phyloP scores from a whole-genome alignment of 2,113 vertebrate species.

The Atrichornis clamosus region DNA sequence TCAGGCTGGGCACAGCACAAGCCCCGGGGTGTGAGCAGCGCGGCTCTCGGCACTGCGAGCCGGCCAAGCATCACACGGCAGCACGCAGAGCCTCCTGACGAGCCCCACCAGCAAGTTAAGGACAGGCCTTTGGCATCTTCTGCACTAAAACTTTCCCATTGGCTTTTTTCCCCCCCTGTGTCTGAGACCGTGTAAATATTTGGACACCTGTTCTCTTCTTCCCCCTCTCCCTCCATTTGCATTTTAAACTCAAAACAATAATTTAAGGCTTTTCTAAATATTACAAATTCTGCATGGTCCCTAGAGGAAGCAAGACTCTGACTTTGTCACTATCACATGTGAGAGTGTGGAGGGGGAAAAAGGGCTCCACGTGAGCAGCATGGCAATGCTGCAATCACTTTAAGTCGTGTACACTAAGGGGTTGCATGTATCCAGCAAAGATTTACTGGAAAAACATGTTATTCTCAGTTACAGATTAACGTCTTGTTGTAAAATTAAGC shows the following conservation, averaged over 20 bases:
- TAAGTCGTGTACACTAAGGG: background rate
- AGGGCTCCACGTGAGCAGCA: background rate
- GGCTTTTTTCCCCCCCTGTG: background rate
- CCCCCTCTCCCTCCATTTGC: background rate
- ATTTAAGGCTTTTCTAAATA: background rate
- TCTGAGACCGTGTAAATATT: conserved; percentile 47
- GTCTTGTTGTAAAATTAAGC: conserved; percentile 16
- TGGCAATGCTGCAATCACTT: background rate
- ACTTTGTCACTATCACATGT: background rate
- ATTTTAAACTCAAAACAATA: conserved; percentile 35
- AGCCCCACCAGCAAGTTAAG: background rate
- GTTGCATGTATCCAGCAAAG: background rate
- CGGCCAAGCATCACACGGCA: background rate
- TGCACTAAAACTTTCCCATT: conserved; percentile 39
- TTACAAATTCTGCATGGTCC: background rate
- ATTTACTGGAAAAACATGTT: conserved; percentile 11
- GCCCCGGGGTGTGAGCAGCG: fast-evolving
- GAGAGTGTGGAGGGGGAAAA: background rate
- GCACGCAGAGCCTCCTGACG: background rate
- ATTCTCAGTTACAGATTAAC: conserved; percentile 57
- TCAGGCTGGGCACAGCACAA: fast-evolving
- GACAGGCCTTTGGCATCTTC: background rate
- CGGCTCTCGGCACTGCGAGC: fast-evolving
- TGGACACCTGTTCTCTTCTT: conserved; percentile 32
- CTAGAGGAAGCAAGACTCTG: background rate